phyloP scores from a whole-genome alignment of 2,113 vertebrate species.

The Hassar affinis region DNA sequence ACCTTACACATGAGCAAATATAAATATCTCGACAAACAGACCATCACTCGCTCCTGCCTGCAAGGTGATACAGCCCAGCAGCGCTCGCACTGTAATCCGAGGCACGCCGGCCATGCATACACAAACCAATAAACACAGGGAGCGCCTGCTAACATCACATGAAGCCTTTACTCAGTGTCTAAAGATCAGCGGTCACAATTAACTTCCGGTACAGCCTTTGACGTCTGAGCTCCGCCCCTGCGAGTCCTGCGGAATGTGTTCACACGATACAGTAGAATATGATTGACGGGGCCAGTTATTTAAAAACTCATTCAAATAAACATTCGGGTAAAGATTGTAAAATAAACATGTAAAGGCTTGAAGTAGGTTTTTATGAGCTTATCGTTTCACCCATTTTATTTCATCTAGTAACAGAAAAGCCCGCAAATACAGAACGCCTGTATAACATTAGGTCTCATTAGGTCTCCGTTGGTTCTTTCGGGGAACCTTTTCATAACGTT shows the following conservation, averaged over 20 bases:
- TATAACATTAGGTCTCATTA: too few relatives aligned
- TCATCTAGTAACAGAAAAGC: not conserved
- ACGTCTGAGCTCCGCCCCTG: not conserved
- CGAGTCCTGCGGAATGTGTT: not conserved
- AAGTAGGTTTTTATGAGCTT: not conserved
- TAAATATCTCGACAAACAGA: not conserved
- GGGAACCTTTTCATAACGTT: not conserved
- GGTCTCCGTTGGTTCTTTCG: not conserved
- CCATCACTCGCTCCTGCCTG: not conserved
- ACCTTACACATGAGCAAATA: not conserved
- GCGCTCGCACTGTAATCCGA: not conserved
- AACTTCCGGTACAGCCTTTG: not conserved
- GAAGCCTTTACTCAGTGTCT: not conserved
- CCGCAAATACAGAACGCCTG: not conserved
- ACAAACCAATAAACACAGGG: not conserved
- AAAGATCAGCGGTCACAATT: not conserved
- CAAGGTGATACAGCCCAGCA: not conserved
- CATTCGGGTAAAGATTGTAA: too few relatives aligned
- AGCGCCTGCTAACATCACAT: too few relatives aligned
- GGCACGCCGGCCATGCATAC: not conserved
- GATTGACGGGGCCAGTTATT: not conserved
- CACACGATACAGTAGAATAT: not conserved
- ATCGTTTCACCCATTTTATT: not conserved
- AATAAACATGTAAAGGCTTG: not conserved
- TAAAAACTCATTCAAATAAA: not conserved